phyloP scores from a whole-genome alignment of 2,888 invertebrate genomes.

The Rotaria sp. region DNA sequence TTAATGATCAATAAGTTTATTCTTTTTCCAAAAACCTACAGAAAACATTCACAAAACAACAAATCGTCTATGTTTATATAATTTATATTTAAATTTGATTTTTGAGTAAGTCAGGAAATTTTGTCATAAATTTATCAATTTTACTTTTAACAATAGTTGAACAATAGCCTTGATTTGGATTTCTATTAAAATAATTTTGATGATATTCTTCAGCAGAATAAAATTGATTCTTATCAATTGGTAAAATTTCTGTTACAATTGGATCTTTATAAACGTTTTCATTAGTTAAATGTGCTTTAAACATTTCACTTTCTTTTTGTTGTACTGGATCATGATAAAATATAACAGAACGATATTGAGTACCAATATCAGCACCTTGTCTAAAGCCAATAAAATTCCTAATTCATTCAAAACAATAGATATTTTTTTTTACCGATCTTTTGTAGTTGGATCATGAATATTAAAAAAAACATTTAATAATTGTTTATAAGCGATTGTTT shows the following conservation, averaged over 20 bases:
- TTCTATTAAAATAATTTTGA: conserved; percentile 39
- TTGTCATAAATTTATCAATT: conserved; percentile 39
- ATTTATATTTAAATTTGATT: not conserved
- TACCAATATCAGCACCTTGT: conserved; percentile 42
- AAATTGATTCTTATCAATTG: conserved; percentile 31
- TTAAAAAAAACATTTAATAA: conserved; percentile 80
- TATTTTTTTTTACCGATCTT: conserved; percentile 31
- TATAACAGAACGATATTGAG: conserved; percentile 63
- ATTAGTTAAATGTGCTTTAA: conserved; percentile 45
- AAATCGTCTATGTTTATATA: no score
- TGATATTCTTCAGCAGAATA: conserved; percentile 40
- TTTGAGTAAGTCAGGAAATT: not conserved
- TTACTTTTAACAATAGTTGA: conserved; percentile 33
- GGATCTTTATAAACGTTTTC: conserved; percentile 29
- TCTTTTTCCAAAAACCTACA: no score
- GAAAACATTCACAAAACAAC: no score
- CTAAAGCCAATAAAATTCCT: not conserved
- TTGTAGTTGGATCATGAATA: conserved; percentile 74
- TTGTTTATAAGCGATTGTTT: conserved; percentile 66
- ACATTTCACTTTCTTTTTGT: conserved; percentile 66
- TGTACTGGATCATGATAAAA: conserved; percentile 82
- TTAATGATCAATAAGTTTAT: no score
- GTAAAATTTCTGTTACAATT: conserved; percentile 36
- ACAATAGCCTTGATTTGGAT: conserved; percentile 40
- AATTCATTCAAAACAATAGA: no score